phyloP scores from a whole-genome alignment of 2,797 vertebrate genomes.

The Notolabrus celidotus region DNA sequence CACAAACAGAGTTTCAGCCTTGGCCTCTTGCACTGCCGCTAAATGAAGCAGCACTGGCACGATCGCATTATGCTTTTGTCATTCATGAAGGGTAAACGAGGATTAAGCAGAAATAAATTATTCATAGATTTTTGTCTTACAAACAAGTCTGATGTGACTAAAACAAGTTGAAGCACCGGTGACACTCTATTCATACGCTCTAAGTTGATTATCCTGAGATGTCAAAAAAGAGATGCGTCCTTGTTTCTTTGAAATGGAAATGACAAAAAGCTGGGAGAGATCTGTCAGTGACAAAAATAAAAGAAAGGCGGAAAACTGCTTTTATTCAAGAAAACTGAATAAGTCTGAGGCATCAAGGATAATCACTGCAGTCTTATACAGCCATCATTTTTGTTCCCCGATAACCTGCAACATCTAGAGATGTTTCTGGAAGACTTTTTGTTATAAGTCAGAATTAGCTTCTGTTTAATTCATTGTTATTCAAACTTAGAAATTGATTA shows the following conservation, averaged over 20 bases:
- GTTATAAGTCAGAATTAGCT: not conserved
- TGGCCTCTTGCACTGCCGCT: slow-evolving; percentile 35
- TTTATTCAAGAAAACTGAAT: slow-evolving; percentile 20
- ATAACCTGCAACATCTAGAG: slow-evolving; percentile 8
- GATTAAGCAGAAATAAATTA: slow-evolving; percentile 77
- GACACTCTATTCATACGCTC: slow-evolving; percentile 36
- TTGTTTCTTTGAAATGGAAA: slow-evolving; percentile 67
- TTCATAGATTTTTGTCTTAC: slow-evolving; percentile 70
- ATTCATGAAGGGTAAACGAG: slow-evolving; percentile 65
- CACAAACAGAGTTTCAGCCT: slow-evolving; percentile 34
- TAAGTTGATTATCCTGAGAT: slow-evolving; percentile 45
- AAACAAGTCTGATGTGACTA: slow-evolving; percentile 67
- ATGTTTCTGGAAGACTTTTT: not conserved
- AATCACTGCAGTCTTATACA: slow-evolving; percentile 8
- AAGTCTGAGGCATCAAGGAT: slow-evolving; percentile 4
- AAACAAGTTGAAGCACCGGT: slow-evolving; percentile 66
- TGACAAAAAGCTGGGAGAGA: slow-evolving; percentile 43
- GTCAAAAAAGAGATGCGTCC: slow-evolving; percentile 55
- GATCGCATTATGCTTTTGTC: slow-evolving; percentile 55
- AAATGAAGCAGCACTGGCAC: slow-evolving; percentile 42
- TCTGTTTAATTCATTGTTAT: too few relatives aligned
- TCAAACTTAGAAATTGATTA: not conserved
- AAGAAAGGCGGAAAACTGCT: not conserved
- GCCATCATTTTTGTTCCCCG: slow-evolving; percentile 20
- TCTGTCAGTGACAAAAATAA: slow-evolving; percentile 31